Evolutionary conservation across 2,888 invertebrate species (phyloP).

Genomic region (Scaptomyza tumidula): DNA sequence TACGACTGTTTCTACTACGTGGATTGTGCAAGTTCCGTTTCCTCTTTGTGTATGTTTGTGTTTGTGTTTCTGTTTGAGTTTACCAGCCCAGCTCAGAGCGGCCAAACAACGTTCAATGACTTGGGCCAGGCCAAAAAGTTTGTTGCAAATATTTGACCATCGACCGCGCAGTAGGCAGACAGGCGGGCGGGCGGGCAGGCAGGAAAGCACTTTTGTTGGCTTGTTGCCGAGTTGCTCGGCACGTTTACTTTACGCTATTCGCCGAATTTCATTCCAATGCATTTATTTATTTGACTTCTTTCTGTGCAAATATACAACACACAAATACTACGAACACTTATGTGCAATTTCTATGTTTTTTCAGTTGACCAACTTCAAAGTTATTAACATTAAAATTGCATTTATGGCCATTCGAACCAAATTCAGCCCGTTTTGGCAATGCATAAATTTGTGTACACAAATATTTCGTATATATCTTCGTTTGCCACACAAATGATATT

Average conservation of each 20-base stretch:
- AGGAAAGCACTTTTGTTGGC: conserved; percentile 41
- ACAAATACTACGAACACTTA: conserved; percentile 9
- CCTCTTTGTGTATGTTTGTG: conserved; percentile 10
- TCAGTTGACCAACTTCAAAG: conserved; percentile 49
- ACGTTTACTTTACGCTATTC: conserved; percentile 53
- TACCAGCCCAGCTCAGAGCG: conserved; percentile 26
- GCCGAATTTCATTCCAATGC: conserved; percentile 61
- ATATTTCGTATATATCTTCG: not conserved
- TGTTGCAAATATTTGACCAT: conserved; percentile 78
- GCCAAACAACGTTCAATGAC: conserved; percentile 70
- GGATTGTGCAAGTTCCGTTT: conserved; percentile 47
- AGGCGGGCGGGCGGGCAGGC: conserved; percentile 7
- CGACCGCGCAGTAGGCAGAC: conserved; percentile 51
- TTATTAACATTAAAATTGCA: conserved; percentile 73
- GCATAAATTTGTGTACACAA: conserved; percentile 8
- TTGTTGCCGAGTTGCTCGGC: conserved; percentile 48
- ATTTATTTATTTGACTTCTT: conserved; percentile 78
- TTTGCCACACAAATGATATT: conserved; percentile 54
- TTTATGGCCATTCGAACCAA: conserved; percentile 53
- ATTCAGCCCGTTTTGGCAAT: conserved; percentile 17
- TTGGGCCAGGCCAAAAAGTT: conserved; percentile 72
- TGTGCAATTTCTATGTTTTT: conserved; percentile 23
- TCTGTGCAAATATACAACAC: conserved; percentile 50
- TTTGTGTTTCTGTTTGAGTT: conserved; percentile 70
- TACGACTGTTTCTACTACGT: conserved; percentile 5